Evolutionary conservation across 2,797 vertebrate genomes (phyloP), one percentile per base, ranked within the genome.

Genomic region (Crenichthys baileyi): DNA sequence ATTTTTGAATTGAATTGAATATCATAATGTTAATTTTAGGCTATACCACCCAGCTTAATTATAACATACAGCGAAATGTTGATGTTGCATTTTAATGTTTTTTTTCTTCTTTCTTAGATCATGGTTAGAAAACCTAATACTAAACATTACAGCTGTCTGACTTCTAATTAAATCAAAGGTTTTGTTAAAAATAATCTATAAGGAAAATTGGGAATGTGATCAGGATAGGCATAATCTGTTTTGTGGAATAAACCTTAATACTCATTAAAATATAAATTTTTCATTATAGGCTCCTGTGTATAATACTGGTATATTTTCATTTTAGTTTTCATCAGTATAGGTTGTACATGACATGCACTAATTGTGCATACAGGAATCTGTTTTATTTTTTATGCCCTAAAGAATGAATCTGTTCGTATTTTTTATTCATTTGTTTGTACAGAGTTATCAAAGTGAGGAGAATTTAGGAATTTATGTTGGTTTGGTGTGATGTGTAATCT

Each of bases 401-500:
- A 18, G 50, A 51, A 51, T 51, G 15, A 51, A 51, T 36, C 61
- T 36, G 16, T 63, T 11, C 3, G 16, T 4, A 31, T 50, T 50
- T 70, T 70, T 6, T 18, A n/a, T 48, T 26, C 3, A 71, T 71
- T 61, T 71, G n/a, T 15, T 50, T 48, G 26, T 71, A 3, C 29
- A 4, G 26, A 31, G 50, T 79, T 55, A 41, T 7, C 44, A 60
- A 61, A 65, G 4, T 13, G 3, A 70, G 61, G 22, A 24, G 15
- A 63, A 36, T 51, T 61, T 5, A n/a, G 7, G 24, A 65, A 39
- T 44, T n/a, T 11, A n/a, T 50, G 4, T 77, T 71, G 77, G 70
- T 81, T 83, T 75, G 77, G 16, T 77, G 65, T 41, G 46, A 39
- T 41, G 51, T 86, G 65, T 24, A 26, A 73, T 85, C 67, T 73